Evolutionary conservation across 2,797 vertebrate genomes (phyloP), one percentile per base, ranked within the genome.

Genomic region (Oophaga sylvatica): DNA sequence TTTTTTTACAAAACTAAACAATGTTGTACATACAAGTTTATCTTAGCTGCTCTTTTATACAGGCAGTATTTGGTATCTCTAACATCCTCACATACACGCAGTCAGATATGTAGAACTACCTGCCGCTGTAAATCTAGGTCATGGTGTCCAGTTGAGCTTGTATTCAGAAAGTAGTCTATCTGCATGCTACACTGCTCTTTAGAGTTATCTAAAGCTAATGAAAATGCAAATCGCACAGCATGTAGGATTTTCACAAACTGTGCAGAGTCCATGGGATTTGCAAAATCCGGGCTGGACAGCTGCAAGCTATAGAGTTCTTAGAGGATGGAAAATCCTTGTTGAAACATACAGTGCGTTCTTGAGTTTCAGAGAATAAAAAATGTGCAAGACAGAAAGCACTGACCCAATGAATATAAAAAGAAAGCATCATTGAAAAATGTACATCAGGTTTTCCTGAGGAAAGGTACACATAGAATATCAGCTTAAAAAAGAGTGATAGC

Each of bases 221-320:
- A 81, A 87, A 87, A 87, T 87, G 85, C 79, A 87, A 87, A 87
- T 87, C 75, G 45, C 85, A 87, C 85, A 87, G 85, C 78, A 53
- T 87, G 85, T 87, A 63, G 68, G 79, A 87, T 87, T 81, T 76
- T 62, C 79, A 81, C 79, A 75, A 48, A 75, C 79, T 79, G 68
- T 87, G 68, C 68, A 75, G 85, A 81, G 79, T 87, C 67, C 41
- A 81, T 60, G 73, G 85, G 79, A 81, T 87, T 87, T 87, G 56
- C 68, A 75, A 81, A 81, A 75, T 59, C 85, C 85, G 60, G 19
- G 85, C n/a, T 29, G 73, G 83, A 53, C 85, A 87, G 85, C 78
- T 87, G 85, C 79, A 81, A 87, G 67, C 67, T 87, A 81, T 87
- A 81, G 53, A 81, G 78, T 62, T 60, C 56, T 73, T 81, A 60